These are phyloP conservation scores for Patella ulyssiponensis DNA, from an alignment of 2,888 invertebrate species.

Conservation along the genomic window DNA sequence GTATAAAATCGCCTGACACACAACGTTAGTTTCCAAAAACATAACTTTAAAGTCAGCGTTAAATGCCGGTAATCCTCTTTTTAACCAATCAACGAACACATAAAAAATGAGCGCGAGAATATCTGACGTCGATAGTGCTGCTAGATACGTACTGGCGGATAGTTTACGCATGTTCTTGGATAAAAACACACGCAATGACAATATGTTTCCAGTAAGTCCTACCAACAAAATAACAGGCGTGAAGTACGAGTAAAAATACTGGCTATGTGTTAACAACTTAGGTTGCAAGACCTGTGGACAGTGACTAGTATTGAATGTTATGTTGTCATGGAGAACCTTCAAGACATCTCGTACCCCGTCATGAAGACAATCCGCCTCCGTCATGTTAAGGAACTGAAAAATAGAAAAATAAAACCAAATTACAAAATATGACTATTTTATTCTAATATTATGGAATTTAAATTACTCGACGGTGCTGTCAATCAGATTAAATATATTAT, in stretches of 20 bases:
- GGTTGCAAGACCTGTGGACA: constrained; percentile 7
- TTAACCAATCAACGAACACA: constrained; percentile 67
- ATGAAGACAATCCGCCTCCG: not conserved
- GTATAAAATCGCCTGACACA: constrained; percentile 84
- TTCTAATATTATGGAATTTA: no score
- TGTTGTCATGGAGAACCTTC: not conserved
- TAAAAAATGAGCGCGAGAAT: constrained; percentile 80
- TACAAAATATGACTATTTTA: no score
- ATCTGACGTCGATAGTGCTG: constrained; percentile 84
- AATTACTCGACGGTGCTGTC: no score
- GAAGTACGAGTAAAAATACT: constrained; percentile 77
- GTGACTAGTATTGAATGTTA: constrained; percentile 3
- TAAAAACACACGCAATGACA: constrained; percentile 84
- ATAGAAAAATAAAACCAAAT: not conserved
- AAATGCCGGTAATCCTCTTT: constrained; percentile 52
- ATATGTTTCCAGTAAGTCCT: constrained; percentile 82
- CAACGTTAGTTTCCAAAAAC: constrained; percentile 72
- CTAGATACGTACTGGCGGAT: constrained; percentile 85
- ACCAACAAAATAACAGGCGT: constrained; percentile 81
- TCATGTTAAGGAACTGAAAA: constrained; percentile 1
- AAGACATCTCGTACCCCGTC: constrained; percentile 24
- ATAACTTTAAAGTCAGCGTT: constrained; percentile 43
- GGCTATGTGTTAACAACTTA: constrained; percentile 32
- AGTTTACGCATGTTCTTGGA: constrained; percentile 79
- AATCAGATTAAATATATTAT: no score